Evolutionary conservation across 2,797 vertebrate genomes (phyloP).

Genomic region (Cyprinodon diabolis): DNA sequence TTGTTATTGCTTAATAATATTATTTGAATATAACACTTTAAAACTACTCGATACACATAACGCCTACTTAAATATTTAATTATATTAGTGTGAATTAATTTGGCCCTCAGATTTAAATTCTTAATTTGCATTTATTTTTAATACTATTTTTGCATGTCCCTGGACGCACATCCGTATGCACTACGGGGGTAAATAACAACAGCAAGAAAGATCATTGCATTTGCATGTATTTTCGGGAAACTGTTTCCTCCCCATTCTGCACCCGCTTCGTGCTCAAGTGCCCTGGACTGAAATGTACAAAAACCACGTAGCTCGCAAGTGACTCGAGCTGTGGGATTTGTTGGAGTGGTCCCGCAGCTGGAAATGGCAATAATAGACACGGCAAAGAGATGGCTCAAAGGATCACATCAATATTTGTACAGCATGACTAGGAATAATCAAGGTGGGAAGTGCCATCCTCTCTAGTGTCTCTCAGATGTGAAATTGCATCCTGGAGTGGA

Average conservation of each 20-base stretch:
- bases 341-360: constrained; percentile 82
- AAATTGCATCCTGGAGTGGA: constrained; percentile 87
- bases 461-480: constrained; percentile 89
- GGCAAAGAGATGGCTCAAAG: constrained; percentile 88
- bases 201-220: constrained; percentile 66
- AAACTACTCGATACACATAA: background rate
- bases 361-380: constrained; percentile 88
- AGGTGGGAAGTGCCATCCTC: constrained; percentile 84
- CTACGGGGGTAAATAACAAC: constrained; percentile 17
- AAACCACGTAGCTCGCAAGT: constrained; percentile 85
- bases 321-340: constrained; percentile 88
- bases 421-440: constrained; percentile 99
- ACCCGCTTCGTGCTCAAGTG: constrained; percentile 82
- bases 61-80: background rate
- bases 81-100: background rate
- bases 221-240: constrained; percentile 75
- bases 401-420: constrained; percentile 99
- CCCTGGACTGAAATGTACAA: constrained; percentile 71
- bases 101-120: background rate
- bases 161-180: constrained; percentile 10
- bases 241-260: constrained; percentile 60
- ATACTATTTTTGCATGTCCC: constrained; percentile 35
- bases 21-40: background rate
- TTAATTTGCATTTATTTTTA: constrained; percentile 34
- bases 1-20: background rate